These are phyloP conservation scores for Coendou prehensilis DNA, from an alignment of 2,797 vertebrate genomes.

Conservation along the genomic window DNA sequence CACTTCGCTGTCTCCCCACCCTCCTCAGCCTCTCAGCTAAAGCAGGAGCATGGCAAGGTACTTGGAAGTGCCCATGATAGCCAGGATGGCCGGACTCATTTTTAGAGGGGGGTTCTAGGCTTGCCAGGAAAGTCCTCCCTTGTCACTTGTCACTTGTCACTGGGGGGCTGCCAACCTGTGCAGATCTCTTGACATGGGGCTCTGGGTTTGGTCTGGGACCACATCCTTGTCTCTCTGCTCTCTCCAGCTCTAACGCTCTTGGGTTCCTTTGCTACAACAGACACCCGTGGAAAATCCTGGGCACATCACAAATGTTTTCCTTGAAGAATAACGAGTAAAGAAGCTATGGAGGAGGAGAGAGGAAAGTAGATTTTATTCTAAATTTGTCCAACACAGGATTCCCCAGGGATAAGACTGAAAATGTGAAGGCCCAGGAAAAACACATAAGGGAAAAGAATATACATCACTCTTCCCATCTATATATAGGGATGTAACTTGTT, in stretches of 20 bases:
- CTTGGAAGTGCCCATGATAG: not conserved
- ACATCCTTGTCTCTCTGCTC: not conserved
- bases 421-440: constrained; percentile 56
- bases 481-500: constrained; percentile 62
- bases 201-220: not conserved
- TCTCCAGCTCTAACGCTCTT: not conserved
- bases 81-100: not conserved
- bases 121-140: not conserved
- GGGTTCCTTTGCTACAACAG: not conserved
- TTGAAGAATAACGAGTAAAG: constrained; percentile 62
- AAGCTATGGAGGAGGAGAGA: constrained; percentile 60
- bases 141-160: not conserved
- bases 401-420: constrained; percentile 63
- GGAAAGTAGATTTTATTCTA: constrained; percentile 76
- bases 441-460: not conserved
- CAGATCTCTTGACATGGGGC: not conserved
- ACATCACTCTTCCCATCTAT: constrained; percentile 56
- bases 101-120: not conserved
- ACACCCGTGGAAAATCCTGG: constrained; percentile 32
- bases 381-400: constrained; percentile 54
- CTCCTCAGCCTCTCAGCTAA: not conserved
- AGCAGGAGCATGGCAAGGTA: not conserved
- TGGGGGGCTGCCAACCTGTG: not conserved
- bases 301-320: constrained; percentile 51
- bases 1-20: not conserved